These are phyloP conservation scores for Saccopteryx bilineata DNA, from an alignment of 2,113 vertebrate species.

Conservation along the genomic window DNA sequence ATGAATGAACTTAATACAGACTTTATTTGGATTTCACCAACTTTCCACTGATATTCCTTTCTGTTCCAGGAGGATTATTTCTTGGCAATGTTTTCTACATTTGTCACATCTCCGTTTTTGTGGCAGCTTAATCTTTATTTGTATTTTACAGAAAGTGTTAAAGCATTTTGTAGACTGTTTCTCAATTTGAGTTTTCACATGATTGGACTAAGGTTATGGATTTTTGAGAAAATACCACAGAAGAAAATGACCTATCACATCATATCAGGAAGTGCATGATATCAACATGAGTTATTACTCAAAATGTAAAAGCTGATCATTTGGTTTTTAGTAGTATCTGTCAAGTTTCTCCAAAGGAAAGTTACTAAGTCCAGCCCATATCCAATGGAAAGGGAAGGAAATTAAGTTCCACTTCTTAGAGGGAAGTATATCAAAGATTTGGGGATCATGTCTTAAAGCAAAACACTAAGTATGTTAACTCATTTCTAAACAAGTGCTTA, in stretches of 20 bases:
- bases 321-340: neutral
- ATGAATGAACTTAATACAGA: neutral
- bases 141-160: neutral
- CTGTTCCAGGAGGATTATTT: neutral
- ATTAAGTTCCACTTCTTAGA: neutral
- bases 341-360: neutral
- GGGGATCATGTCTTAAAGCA: neutral
- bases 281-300: neutral
- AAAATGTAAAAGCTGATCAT: neutral
- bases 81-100: neutral
- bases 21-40: neutral
- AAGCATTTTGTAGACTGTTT: neutral
- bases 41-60: neutral
- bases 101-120: neutral
- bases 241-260: neutral
- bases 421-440: neutral
- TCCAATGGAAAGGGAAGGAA: neutral
- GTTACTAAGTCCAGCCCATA: neutral
- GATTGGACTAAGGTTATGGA: neutral
- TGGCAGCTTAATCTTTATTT: neutral
- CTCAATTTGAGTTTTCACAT: slow-evolving; percentile 10
- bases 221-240: neutral
- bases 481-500: neutral
- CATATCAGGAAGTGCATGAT: neutral
- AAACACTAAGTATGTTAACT: neutral